Evolutionary conservation across 2,113 vertebrate species (phyloP), one percentile per base, ranked within the genome.

Genomic region (Periophthalmodon schlosseri): DNA sequence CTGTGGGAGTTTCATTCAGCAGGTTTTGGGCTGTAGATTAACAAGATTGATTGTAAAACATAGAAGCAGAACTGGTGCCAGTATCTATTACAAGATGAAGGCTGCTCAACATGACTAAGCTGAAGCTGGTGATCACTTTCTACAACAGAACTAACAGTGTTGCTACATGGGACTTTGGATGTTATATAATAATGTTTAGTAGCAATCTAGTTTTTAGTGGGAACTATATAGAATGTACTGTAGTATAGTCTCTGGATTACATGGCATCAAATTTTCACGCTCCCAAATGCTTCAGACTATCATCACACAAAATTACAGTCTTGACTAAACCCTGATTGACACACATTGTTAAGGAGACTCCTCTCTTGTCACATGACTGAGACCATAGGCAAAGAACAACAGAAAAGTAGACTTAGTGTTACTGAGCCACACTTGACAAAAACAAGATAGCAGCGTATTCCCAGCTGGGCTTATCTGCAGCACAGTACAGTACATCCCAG

Each of bases 1-100:
- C 72, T 36, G 3, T 67, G 78, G 80, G 87, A 85, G 67, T 64
- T 78, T 82, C 78, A 77, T 71, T 79, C 83, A 81, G 56, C 67
- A 54, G 74, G 75, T 77, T 82, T 56, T 69, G 67, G 61, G 81
- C 70, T 68, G 63, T 33, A 77, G 75, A 23, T 20, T 6, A 77
- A 72, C 72, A 71, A 83, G 61, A 75, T 23, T 36, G 70, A 72
- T 68, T 0, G 16, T 71, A 75, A 21, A 70, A 61, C 49, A 52
- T 18, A 52, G 16, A 56, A 20, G 20, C 20, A 56, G 61, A 67
- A 67, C 58, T 15, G 23, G 65, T 70, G 49, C 57, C 47, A 68
- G 75, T 69, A 58, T 57, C 64, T 14, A 81, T 79, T 82, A 79
- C 68, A 80, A 60, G 33, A 73, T 18, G 33, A 68, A 72, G 57